Evolutionary conservation across 2,113 vertebrate genomes (phyloP).

Genomic region (Pseudopodoces humilis): DNA sequence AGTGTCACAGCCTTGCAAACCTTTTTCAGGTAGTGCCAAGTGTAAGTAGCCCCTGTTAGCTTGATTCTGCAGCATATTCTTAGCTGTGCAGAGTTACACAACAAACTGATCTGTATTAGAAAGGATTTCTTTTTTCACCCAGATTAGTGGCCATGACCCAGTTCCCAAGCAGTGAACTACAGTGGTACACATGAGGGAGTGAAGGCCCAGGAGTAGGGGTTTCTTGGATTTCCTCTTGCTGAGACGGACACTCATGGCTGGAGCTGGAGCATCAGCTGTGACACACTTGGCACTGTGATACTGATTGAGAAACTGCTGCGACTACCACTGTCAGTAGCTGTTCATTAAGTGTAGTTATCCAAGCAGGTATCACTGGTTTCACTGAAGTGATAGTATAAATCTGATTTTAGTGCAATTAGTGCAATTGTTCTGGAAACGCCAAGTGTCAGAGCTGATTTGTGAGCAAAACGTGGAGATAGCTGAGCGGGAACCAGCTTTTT

Average conservation of each 20-base stretch:
- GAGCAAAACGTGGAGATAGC: neutral
- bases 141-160: neutral
- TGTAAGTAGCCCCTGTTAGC: fast-evolving
- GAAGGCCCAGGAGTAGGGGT: neutral
- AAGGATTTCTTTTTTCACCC: neutral
- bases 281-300: neutral
- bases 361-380: neutral
- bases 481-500: neutral
- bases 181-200: neutral
- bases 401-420: neutral
- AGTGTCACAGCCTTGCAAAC: neutral
- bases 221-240: neutral
- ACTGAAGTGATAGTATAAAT: neutral
- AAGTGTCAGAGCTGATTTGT: neutral
- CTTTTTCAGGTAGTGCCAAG: neutral
- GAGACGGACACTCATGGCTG: neutral
- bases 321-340: neutral
- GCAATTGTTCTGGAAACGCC: neutral
- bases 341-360: neutral
- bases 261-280: neutral
- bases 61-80: neutral
- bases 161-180: neutral
- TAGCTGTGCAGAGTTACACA: neutral
- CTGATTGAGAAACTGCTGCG: neutral
- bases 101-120: neutral